These are phyloP conservation scores for Zaprionus davidi DNA, from an alignment of 1,140 invertebrate genomes.

Conservation along the genomic window DNA sequence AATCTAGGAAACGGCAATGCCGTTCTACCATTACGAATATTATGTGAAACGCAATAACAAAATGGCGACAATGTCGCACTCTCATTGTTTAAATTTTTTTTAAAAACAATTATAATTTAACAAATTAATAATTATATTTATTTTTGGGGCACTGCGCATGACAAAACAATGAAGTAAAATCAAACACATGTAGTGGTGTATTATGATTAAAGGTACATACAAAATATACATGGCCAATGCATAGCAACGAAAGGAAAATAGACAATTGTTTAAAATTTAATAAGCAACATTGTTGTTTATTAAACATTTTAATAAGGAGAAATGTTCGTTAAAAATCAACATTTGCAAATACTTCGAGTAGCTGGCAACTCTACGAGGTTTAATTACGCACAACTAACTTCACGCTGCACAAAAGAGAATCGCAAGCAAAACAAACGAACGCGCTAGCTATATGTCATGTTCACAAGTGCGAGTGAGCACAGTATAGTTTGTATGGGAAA, in stretches of 20 bases:
- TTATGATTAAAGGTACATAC: constrained; percentile 11
- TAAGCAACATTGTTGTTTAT: background rate
- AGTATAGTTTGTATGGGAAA: constrained; percentile 38
- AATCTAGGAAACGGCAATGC: constrained; percentile 29
- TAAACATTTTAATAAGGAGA: background rate
- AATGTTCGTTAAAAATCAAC: background rate
- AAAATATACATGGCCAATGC: background rate
- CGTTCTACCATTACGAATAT: constrained; percentile 42
- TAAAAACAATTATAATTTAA: background rate
- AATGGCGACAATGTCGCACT: constrained; percentile 34
- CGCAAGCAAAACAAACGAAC: constrained; percentile 76
- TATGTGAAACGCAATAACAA: constrained; percentile 31
- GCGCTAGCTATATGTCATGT: constrained; percentile 41
- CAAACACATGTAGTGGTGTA: background rate
- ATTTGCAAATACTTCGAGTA: constrained; percentile 1
- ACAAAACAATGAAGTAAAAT: constrained; percentile 20
- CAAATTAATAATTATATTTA: constrained; percentile 7
- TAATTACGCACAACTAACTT: constrained; percentile 70
- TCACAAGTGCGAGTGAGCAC: constrained; percentile 49
- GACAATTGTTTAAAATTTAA: background rate
- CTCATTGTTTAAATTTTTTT: background rate
- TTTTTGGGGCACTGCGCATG: constrained; percentile 38
- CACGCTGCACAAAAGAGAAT: constrained; percentile 78
- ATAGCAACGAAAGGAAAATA: background rate
- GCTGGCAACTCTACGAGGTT: constrained; percentile 58